A percentile compares a stretch with the other conserved stretches of the same genome.
phyloP scores from a whole-genome alignment of 1,140 invertebrate genomes.

The Plutomurus gul region DNA sequence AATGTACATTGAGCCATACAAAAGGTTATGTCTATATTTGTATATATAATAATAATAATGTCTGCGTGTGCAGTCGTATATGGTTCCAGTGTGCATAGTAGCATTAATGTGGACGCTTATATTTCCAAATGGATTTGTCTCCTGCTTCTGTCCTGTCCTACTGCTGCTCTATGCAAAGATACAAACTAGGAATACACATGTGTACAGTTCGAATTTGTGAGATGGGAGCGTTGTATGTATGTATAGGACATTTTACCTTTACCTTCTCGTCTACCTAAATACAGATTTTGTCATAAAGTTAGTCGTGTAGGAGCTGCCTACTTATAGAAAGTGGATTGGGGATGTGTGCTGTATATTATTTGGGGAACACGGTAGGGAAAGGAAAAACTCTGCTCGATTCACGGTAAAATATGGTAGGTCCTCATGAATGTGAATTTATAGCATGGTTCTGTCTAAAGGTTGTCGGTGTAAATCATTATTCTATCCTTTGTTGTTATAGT shows the following conservation, averaged over 20 bases:
- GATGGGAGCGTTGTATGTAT: too few species aligned
- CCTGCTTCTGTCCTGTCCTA: not conserved
- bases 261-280: too few species aligned
- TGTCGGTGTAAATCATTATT: conserved; percentile 40
- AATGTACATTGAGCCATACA: not conserved
- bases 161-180: too few species aligned
- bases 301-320: too few species aligned
- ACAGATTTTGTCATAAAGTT: too few species aligned
- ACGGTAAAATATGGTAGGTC: conserved; percentile 34
- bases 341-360: not conserved
- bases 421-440: conserved; percentile 41
- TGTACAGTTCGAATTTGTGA: too few species aligned
- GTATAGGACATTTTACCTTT: too few species aligned
- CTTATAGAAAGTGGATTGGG: not conserved
- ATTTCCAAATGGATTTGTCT: conserved; percentile 4
- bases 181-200: too few species aligned
- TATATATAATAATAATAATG: not conserved
- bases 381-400: not conserved
- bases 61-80: too few species aligned
- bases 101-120: not conserved
- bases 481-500: conserved; percentile 22
- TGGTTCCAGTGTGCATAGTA: not conserved
- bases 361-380: not conserved
- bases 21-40: not conserved
- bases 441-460: conserved; percentile 41